Base-by-base conservation (phyloP, 2,113 vertebrate genomes). In the Ctenomys sociabilis region DNA sequence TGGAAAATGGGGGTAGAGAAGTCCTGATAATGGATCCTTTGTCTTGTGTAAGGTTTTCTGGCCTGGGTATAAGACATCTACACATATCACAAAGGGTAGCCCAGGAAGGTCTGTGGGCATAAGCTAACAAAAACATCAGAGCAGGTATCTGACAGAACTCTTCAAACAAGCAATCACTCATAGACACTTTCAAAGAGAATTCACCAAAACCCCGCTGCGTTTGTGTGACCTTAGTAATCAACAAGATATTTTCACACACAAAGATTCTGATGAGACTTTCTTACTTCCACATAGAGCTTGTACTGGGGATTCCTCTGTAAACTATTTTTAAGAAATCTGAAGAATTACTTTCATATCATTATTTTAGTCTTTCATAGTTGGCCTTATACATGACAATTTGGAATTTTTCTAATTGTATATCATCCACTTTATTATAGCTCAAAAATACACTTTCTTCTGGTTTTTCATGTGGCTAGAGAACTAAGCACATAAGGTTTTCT, bases 81-180 rank as follows among this genome's bases (percentile, higher is more conserved):
- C 21, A 24, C 1, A 37, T 30, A 24, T 54, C 3, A 13, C 82
- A 2, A 1, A 32, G 59, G 24, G 66, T 4, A 5, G 35, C 45
- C 72, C 30, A 2, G 57, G 26, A 10, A 24, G 3, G 13, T 12
- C 11, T 2, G 10, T 28, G 30, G 37, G 66, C 57, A 24, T 21
- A 22, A 43, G 61, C 85, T 49, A 0, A 26, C 7, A 64, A 75
- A 61, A 22, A 13, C 43, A 49, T 22, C 49, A 70, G 61, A 40
- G 37, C 1, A 1, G 81, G 64, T 3, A 2, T 16, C 43, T 19
- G 0, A 4, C 14, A 3, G 52, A 21, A 61, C 14, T 0, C 61
- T 35, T 7, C 40, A 59, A 26, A 4, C 4, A 3, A 10, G 45
- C 24, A 21, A 37, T 40, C 13, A n/a, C 45, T 28, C 10, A 17